Conservation (phyloP, 2,888 invertebrate genomes). For the Cyclophora punctaria region DNA sequence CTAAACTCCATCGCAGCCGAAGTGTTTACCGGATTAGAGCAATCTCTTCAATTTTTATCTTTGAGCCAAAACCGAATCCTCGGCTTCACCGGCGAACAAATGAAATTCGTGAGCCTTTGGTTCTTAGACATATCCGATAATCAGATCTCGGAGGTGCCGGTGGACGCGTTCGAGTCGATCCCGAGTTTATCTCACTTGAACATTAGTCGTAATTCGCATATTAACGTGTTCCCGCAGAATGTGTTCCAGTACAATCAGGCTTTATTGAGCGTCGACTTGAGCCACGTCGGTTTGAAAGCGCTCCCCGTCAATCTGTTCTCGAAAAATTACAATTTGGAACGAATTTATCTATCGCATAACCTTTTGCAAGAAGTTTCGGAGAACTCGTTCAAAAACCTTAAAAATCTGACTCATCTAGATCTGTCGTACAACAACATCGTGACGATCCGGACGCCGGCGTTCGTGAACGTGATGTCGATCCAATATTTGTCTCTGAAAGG, state of each 20-base stretch:
- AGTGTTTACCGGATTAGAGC: slow-evolving; percentile 85
- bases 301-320: slow-evolving; percentile 82
- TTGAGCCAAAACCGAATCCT: slow-evolving; percentile 84
- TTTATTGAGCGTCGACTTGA: slow-evolving; percentile 82
- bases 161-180: slow-evolving; percentile 79
- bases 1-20: slow-evolving; percentile 81
- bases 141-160: slow-evolving; percentile 81
- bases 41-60: slow-evolving; percentile 80
- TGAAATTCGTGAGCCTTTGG: slow-evolving; percentile 78
- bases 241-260: slow-evolving; percentile 82
- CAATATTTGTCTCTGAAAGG: slow-evolving; percentile 81
- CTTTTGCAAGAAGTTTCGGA: slow-evolving; percentile 84
- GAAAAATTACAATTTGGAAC: slow-evolving; percentile 78
- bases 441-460: slow-evolving; percentile 83
- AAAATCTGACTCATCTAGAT: slow-evolving; percentile 83
- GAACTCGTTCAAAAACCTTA: slow-evolving; percentile 83
- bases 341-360: slow-evolving; percentile 83
- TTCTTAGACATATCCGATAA: slow-evolving; percentile 87
- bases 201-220: slow-evolving; percentile 82
- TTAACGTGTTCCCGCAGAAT: slow-evolving; percentile 77
- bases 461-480: slow-evolving; percentile 85
- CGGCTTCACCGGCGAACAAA: slow-evolving; percentile 77
- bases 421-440: slow-evolving; percentile 86
- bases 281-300: slow-evolving; percentile 82
- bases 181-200: slow-evolving; percentile 82